Percentiles rank a stretch among this genome's conserved stretches.
phyloP scores from a whole-genome alignment of 2,113 vertebrate species.

The Saguinus imperator region DNA sequence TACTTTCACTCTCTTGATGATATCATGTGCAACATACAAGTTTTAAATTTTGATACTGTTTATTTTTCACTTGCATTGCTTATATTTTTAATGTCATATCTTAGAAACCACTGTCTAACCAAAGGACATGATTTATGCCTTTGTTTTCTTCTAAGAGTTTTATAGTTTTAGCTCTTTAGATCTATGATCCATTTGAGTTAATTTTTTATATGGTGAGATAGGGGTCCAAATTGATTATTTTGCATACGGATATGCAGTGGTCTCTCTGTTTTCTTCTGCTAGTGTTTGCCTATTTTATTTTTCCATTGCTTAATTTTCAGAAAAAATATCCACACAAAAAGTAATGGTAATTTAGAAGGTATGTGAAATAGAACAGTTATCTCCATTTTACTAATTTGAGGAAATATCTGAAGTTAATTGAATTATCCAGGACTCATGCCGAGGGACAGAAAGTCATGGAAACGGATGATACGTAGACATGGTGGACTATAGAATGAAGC shows the following conservation, averaged over 20 bases:
- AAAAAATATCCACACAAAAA: too few species aligned
- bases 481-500: neutral
- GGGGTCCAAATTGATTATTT: neutral
- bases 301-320: constrained; percentile 1
- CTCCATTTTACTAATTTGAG: neutral
- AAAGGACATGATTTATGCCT: neutral
- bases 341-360: neutral
- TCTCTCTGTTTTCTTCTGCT: neutral
- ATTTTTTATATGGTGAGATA: neutral
- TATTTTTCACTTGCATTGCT: neutral
- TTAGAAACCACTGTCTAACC: neutral
- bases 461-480: neutral
- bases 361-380: neutral
- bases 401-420: neutral
- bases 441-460: neutral
- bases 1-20: neutral
- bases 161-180: neutral
- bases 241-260: neutral
- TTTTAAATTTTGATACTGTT: neutral
- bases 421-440: neutral
- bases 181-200: neutral
- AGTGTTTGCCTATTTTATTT: neutral
- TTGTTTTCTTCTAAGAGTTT: neutral
- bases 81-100: neutral
- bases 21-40: neutral